Conservation (phyloP, 2,797 vertebrate species). For the Paratrypauchen microcephalus region DNA sequence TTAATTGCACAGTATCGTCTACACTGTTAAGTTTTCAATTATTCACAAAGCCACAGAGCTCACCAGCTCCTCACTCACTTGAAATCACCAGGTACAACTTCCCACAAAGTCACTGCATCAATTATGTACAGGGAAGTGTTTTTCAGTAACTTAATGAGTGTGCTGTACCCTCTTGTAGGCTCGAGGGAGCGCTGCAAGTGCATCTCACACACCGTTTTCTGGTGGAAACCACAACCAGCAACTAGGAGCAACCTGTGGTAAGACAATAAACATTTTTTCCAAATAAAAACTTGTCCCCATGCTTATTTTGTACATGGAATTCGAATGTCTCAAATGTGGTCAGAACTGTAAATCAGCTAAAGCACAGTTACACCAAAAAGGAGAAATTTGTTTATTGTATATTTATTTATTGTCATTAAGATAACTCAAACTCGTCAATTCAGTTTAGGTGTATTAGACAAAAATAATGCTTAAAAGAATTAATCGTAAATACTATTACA, state of each 20-base stretch:
- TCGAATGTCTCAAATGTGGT: background rate
- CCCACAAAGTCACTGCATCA: background rate
- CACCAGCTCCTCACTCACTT: background rate
- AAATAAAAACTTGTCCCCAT: too few species aligned
- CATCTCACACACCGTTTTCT: conserved; percentile 23
- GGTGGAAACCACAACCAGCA: conserved; percentile 39
- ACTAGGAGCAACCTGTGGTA: conserved; percentile 36
- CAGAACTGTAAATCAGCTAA: background rate
- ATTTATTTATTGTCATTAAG: too few species aligned
- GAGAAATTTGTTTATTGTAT: too few species aligned
- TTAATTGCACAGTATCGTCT: conserved; percentile 3
- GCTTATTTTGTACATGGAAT: too few species aligned
- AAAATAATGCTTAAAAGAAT: too few species aligned
- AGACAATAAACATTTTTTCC: conserved; percentile 18
- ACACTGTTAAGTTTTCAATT: conserved; percentile 15
- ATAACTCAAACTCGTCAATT: too few species aligned
- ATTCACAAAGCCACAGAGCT: conserved; percentile 17
- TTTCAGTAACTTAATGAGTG: background rate
- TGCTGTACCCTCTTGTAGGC: conserved; percentile 19
- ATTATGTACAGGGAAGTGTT: background rate
- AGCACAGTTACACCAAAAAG: background rate
- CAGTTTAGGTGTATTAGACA: too few species aligned
- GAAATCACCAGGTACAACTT: background rate
- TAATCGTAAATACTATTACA: too few species aligned
- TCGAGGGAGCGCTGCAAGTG: conserved; percentile 34